A percentile compares a stretch with the other conserved stretches of the same genome.
These are phyloP conservation scores for Cryptocheilus praepositus DNA, from an alignment of 2,888 invertebrate genomes.

Conservation along the genomic window DNA sequence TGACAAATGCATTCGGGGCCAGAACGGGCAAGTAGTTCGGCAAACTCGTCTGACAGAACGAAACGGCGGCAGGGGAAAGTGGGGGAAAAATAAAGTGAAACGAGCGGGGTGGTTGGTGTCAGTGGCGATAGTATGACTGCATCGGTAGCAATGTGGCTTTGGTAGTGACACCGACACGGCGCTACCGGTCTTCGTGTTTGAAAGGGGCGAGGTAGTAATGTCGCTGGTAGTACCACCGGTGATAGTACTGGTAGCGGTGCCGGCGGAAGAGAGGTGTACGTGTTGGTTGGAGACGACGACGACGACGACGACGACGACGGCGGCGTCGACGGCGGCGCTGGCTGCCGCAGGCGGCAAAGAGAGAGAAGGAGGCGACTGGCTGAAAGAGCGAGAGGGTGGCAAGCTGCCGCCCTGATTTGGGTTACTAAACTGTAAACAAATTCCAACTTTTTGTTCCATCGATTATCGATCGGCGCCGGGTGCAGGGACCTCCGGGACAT, in stretches of 20 bases:
- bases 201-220: too few species aligned
- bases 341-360: not conserved
- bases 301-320: slow-evolving; percentile 13
- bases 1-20: slow-evolving; percentile 69
- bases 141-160: slow-evolving; percentile 9
- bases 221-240: not conserved
- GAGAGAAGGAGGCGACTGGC: slow-evolving; percentile 8
- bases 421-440: slow-evolving; percentile 74
- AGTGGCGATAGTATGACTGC: slow-evolving; percentile 7
- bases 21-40: slow-evolving; percentile 62
- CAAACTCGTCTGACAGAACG: slow-evolving; percentile 62
- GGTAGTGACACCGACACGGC: slow-evolving; percentile 2
- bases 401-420: slow-evolving; percentile 65
- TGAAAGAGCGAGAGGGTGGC: slow-evolving; percentile 32
- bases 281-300: slow-evolving; percentile 3
- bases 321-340: not conserved
- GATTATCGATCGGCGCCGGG: slow-evolving; percentile 69
- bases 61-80: slow-evolving; percentile 44
- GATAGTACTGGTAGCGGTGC: slow-evolving; percentile 18
- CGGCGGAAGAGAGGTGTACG: too few species aligned
- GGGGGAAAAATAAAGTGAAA: slow-evolving; percentile 52
- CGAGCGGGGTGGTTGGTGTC: slow-evolving; percentile 21
- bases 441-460: slow-evolving; percentile 68
- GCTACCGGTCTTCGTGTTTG: too few species aligned
- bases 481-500: slow-evolving; percentile 64